Conservation (phyloP, 2,888 invertebrate species). For the Crossocerus cetratus region DNA sequence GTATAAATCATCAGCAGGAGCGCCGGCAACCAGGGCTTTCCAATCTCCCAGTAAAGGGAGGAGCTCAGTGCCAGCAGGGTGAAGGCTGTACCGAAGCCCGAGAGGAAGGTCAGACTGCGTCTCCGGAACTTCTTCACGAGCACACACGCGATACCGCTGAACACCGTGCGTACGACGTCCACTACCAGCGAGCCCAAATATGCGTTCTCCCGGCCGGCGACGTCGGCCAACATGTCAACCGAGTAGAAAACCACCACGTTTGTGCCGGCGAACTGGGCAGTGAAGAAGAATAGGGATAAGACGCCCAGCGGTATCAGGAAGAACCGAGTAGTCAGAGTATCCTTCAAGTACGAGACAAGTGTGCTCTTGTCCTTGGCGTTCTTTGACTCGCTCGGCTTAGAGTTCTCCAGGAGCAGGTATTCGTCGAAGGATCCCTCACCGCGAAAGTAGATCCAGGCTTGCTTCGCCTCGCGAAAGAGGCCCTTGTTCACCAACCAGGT, state of each 20-base stretch:
- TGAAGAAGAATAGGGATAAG: conserved; percentile 82
- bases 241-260: conserved; percentile 87
- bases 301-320: conserved; percentile 81
- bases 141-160: conserved; percentile 82
- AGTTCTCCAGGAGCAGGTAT: conserved; percentile 40
- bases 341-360: conserved; percentile 5
- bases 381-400: conserved; percentile 8
- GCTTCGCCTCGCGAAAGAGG: conserved; percentile 79
- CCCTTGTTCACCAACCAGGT: conserved; percentile 83
- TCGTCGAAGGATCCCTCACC: conserved; percentile 50
- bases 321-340: conserved; percentile 36
- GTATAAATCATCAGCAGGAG: conserved; percentile 80
- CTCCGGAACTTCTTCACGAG: conserved; percentile 82
- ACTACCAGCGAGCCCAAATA: conserved; percentile 83
- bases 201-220: conserved; percentile 82
- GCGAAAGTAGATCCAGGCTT: conserved; percentile 74
- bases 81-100: conserved; percentile 81
- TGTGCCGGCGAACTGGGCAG: conserved; percentile 85
- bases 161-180: conserved; percentile 81
- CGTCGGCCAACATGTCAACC: conserved; percentile 81
- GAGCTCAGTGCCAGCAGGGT: conserved; percentile 81
- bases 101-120: conserved; percentile 82
- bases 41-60: conserved; percentile 76
- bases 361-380: conserved; percentile 6
- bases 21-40: conserved; percentile 79